Conservation (phyloP, 23 tunicate species). For the Phallusia fumigata region DNA sequence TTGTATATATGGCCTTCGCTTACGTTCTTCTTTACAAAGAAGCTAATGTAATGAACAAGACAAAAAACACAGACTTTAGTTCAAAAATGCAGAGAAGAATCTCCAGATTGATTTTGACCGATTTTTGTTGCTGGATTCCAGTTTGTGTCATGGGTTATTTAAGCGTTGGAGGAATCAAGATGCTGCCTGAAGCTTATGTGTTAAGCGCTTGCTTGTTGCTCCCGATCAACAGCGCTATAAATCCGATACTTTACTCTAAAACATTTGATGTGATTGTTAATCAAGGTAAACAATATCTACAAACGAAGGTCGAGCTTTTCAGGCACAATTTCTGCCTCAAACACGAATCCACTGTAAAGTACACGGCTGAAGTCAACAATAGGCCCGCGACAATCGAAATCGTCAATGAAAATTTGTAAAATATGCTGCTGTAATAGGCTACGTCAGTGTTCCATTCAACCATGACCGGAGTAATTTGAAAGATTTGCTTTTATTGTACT, state of each 20-base stretch:
- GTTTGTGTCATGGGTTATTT: background rate
- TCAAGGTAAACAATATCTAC: too few relatives aligned
- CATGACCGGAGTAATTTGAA: too few relatives aligned
- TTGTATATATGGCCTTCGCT: conserved; percentile 17
- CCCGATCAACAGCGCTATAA: background rate
- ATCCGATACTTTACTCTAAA: background rate
- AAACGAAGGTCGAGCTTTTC: too few relatives aligned
- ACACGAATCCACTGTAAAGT: too few relatives aligned
- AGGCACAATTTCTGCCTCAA: too few relatives aligned
- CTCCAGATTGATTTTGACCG: background rate
- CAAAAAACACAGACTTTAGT: background rate
- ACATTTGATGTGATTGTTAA: background rate
- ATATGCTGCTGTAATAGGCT: too few relatives aligned
- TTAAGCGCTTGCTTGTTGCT: background rate
- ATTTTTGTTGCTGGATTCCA: conserved; percentile 4
- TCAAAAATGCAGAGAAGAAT: conserved; percentile 7
- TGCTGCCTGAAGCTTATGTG: background rate
- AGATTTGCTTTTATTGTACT: too few relatives aligned
- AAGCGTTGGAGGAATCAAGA: background rate
- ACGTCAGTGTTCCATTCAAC: too few relatives aligned
- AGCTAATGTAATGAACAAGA: background rate
- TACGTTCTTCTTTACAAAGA: conserved; percentile 12
- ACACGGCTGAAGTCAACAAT: too few relatives aligned
- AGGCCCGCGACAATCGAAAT: too few relatives aligned
- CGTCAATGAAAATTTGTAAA: too few relatives aligned